Conservation (phyloP, 2,888 invertebrate genomes). For the Hedya salicella region DNA sequence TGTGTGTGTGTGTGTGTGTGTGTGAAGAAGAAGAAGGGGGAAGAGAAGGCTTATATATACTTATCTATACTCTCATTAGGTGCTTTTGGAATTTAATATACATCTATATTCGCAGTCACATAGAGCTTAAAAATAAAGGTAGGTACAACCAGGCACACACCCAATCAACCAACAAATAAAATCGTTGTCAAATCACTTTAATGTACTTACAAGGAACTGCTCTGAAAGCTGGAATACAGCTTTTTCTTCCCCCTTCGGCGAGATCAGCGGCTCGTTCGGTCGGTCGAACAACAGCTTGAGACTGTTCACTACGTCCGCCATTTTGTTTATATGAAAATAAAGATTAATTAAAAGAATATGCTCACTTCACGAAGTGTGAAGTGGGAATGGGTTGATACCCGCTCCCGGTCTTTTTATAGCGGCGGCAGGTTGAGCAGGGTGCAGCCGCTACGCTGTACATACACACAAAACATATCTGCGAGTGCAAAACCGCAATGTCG, state of each 20-base stretch:
- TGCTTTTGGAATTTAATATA: too few relatives aligned
- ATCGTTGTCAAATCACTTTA: too few relatives aligned
- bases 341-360: conserved; percentile 40
- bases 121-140: too few relatives aligned
- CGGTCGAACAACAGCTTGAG: conserved; percentile 84
- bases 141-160: too few relatives aligned
- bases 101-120: too few relatives aligned
- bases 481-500: conserved; percentile 47
- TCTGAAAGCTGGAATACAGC: conserved; percentile 86
- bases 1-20: too few relatives aligned
- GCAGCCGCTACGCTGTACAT: conserved; percentile 43
- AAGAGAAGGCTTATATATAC: too few relatives aligned
- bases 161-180: too few relatives aligned
- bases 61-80: too few relatives aligned
- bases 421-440: conserved; percentile 48
- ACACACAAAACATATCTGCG: conserved; percentile 28
- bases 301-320: conserved; percentile 59
- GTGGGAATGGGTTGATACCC: conserved; percentile 56
- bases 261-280: conserved; percentile 86
- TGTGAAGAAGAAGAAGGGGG: too few relatives aligned
- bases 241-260: conserved; percentile 86
- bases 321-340: conserved; percentile 51
- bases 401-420: conserved; percentile 51
- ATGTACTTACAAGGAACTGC: conserved; percentile 85
- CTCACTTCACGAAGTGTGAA: conserved; percentile 77